A percentile compares a stretch with the other conserved stretches of the same genome.
phyloP scores from a whole-genome alignment of 2,113 vertebrate species.

The Stegostoma tigrinum region DNA sequence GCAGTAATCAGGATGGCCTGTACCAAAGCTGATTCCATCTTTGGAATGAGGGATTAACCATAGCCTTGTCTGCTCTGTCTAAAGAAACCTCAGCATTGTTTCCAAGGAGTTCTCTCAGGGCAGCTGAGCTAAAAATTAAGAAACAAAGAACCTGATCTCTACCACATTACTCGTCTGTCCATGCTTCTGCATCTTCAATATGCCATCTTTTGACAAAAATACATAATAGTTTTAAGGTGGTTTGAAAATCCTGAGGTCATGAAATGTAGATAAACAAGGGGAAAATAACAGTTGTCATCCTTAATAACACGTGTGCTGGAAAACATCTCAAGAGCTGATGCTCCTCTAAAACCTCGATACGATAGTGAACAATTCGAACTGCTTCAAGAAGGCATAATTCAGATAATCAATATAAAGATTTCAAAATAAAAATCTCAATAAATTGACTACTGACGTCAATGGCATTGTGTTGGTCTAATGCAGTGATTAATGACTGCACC shows the following conservation, averaged over 20 bases:
- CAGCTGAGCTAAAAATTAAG: neutral
- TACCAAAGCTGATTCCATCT: neutral
- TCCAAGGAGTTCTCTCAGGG: neutral
- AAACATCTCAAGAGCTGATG: too few relatives aligned
- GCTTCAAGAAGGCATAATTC: too few relatives aligned
- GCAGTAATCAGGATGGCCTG: neutral
- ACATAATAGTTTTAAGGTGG: neutral
- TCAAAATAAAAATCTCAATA: too few relatives aligned
- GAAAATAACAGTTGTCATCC: neutral
- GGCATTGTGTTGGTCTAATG: neutral
- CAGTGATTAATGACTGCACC: neutral
- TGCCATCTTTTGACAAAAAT: too few relatives aligned
- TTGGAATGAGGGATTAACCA: neutral
- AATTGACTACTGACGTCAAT: too few relatives aligned
- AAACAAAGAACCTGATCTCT: neutral
- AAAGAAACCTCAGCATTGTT: neutral
- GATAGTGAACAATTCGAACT: neutral
- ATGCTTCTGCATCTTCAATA: too few relatives aligned
- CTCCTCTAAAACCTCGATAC: too few relatives aligned
- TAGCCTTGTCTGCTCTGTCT: neutral
- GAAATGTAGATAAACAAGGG: neutral
- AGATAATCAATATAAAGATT: neutral
- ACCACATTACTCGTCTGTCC: neutral
- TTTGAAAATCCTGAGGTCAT: neutral
- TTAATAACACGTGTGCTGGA: neutral